Evolutionary conservation across 2,113 vertebrate species (phyloP).

Genomic region (Phoxinus phoxinus): DNA sequence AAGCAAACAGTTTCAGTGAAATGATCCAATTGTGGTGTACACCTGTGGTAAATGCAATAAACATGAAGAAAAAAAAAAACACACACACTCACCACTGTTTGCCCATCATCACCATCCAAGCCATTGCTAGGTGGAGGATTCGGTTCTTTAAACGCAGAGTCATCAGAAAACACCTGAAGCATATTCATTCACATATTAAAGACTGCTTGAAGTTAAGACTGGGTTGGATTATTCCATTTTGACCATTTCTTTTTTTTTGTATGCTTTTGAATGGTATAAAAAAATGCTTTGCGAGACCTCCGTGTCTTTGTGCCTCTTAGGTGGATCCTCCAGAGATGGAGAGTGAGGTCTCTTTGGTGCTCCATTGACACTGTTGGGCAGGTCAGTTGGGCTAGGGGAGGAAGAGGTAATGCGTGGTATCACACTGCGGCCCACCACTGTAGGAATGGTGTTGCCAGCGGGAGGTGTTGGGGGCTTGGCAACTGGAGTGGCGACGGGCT

Average conservation of each 20-base stretch:
- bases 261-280: too few relatives aligned
- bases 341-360: slow-evolving; percentile 79
- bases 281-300: slow-evolving; percentile 70
- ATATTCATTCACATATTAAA: not conserved
- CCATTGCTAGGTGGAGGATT: slow-evolving; percentile 70
- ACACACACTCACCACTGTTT: slow-evolving; percentile 55
- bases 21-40: not conserved
- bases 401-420: slow-evolving; percentile 69
- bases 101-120: slow-evolving; percentile 69
- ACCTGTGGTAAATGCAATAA: not conserved
- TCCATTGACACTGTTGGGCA: slow-evolving; percentile 74
- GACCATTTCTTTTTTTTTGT: not conserved
- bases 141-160: slow-evolving; percentile 79
- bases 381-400: slow-evolving; percentile 73
- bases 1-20: not conserved
- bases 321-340: slow-evolving; percentile 73
- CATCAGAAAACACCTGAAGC: slow-evolving; percentile 62
- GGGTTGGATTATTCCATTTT: not conserved
- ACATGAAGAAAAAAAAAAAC: not conserved
- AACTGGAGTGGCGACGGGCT: slow-evolving; percentile 27
- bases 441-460: slow-evolving; percentile 71
- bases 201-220: not conserved
- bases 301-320: slow-evolving; percentile 79
- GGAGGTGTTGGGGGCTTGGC: slow-evolving; percentile 62
- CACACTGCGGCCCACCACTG: slow-evolving; percentile 72